These are phyloP conservation scores for Eurypyga helias DNA, from an alignment of 2,113 vertebrate genomes.

Conservation along the genomic window DNA sequence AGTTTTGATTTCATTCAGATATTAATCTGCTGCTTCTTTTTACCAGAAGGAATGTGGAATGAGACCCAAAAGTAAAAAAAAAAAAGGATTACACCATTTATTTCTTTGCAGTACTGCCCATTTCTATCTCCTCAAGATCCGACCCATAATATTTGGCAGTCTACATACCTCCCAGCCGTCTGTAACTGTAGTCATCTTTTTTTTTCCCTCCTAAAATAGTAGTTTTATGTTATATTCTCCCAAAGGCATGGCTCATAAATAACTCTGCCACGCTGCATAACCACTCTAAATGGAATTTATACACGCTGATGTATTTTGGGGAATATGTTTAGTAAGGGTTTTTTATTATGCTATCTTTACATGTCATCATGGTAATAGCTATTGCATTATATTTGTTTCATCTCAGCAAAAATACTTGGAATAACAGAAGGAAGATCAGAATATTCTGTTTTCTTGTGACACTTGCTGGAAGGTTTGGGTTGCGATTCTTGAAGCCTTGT, in stretches of 20 bases:
- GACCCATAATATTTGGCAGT: conserved; percentile 20
- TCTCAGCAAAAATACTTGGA: conserved; percentile 69
- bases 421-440: conserved; percentile 68
- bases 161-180: neutral
- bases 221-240: conserved; percentile 52
- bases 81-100: conserved; percentile 4
- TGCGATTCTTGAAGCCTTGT: neutral
- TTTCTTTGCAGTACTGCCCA: conserved; percentile 22
- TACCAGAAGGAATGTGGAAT: conserved; percentile 29
- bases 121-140: conserved; percentile 39
- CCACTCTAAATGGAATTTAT: conserved; percentile 78
- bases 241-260: conserved; percentile 76
- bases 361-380: conserved; percentile 76
- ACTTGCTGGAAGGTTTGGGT: neutral
- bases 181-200: conserved; percentile 1
- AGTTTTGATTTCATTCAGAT: conserved; percentile 1
- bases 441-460: conserved; percentile 55
- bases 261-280: conserved; percentile 74
- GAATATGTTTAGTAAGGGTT: conserved; percentile 78
- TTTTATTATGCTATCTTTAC: conserved; percentile 78
- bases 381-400: conserved; percentile 73
- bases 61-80: neutral
- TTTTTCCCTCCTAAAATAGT: conserved; percentile 27
- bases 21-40: conserved; percentile 49
- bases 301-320: conserved; percentile 56